These are phyloP conservation scores for Sylvicola cinctus DNA, from an alignment of 2,888 invertebrate species.

Conservation along the genomic window DNA sequence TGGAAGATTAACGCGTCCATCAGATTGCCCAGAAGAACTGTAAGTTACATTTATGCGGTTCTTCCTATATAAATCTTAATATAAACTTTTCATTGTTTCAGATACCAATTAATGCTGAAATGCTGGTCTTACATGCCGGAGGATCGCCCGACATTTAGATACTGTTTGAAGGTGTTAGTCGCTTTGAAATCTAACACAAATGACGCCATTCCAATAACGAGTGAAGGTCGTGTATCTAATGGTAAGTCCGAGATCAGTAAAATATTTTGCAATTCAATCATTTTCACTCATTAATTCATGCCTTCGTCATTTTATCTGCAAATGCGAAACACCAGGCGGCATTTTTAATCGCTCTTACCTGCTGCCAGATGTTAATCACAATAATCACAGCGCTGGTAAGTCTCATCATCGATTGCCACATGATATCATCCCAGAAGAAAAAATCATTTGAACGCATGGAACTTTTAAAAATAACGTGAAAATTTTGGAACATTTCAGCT, in stretches of 20 bases:
- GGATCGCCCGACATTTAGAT: constrained; percentile 69
- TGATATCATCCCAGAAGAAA: too few species aligned
- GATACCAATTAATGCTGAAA: constrained; percentile 63
- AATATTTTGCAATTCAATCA: too few species aligned
- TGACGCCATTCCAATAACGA: constrained; percentile 8
- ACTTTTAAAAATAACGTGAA: too few species aligned
- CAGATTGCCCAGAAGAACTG: constrained; percentile 65
- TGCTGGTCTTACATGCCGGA: constrained; percentile 79
- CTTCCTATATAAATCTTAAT: background rate
- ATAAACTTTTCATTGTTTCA: constrained; percentile 16
- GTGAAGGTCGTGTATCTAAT: constrained; percentile 7
- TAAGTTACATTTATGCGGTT: constrained; percentile 25
- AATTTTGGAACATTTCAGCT: too few species aligned
- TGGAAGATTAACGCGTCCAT: constrained; percentile 61
- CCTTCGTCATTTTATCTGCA: background rate
- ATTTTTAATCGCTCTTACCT: constrained; percentile 62
- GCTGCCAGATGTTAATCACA: constrained; percentile 44
- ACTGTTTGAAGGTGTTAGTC: constrained; percentile 46
- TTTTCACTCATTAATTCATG: too few species aligned
- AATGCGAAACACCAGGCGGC: constrained; percentile 31
- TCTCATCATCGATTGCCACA: too few species aligned
- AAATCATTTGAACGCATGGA: background rate
- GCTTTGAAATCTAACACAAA: constrained; percentile 12
- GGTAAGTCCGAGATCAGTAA: constrained; percentile 9
- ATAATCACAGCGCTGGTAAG: too few species aligned